Conservation (phyloP, 1,140 invertebrate species). For the Bombus turneri region DNA sequence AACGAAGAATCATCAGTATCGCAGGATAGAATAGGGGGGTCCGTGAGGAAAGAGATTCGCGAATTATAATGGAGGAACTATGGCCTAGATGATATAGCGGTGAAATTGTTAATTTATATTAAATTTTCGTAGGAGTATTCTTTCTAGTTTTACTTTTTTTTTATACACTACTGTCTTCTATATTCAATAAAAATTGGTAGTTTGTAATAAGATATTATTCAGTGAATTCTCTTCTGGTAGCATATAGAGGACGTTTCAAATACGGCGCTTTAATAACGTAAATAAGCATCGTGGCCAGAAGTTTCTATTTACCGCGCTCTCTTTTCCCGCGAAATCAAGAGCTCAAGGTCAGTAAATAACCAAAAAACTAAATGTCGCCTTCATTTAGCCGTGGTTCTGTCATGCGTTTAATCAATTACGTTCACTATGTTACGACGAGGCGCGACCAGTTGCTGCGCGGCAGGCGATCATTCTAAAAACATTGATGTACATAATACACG, state of each 20-base stretch:
- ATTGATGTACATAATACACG: conserved; percentile 31
- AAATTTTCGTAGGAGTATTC: neutral
- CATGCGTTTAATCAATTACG: conserved; percentile 59
- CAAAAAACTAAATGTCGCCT: conserved; percentile 53
- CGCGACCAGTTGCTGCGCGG: conserved; percentile 55
- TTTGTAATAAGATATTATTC: neutral
- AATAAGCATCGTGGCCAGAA: neutral
- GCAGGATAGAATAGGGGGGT: conserved; percentile 59
- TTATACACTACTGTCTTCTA: neutral
- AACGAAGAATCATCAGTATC: conserved; percentile 50
- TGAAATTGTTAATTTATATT: neutral
- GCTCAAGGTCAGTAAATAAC: conserved; percentile 72
- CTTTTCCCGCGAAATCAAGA: conserved; percentile 61
- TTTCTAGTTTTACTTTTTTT: neutral
- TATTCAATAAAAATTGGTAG: neutral
- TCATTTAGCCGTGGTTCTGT: conserved; percentile 61
- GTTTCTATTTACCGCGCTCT: conserved; percentile 24
- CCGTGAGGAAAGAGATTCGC: conserved; percentile 30
- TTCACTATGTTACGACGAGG: conserved; percentile 44
- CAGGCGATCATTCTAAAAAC: conserved; percentile 35
- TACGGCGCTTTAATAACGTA: neutral
- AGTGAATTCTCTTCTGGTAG: neutral
- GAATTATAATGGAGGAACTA: conserved; percentile 11
- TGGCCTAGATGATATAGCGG: neutral
- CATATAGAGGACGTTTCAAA: neutral